Conservation (phyloP, 2,797 vertebrate species). For the Sarcoramphus papa region DNA sequence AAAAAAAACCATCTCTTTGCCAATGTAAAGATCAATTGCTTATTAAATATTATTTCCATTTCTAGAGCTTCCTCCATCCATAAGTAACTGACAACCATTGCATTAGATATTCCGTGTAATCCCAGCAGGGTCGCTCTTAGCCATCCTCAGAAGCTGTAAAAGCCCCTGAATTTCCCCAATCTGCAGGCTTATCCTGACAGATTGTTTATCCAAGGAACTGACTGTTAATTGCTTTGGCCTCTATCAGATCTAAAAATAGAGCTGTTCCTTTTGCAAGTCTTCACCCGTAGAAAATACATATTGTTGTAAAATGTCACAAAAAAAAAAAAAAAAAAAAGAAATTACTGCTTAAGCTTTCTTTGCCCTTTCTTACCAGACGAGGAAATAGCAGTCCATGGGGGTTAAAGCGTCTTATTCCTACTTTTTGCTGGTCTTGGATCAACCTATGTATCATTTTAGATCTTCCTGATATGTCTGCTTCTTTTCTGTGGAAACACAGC, state of each 20-base stretch:
- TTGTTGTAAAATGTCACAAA: background rate
- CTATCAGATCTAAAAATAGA: background rate
- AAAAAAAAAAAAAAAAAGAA: background rate
- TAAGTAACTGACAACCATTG: background rate
- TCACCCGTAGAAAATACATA: background rate
- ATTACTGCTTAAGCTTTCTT: background rate
- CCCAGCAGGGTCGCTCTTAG: background rate
- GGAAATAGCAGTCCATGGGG: background rate
- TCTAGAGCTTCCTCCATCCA: background rate
- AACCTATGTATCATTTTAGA: background rate
- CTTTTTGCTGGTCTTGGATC: background rate
- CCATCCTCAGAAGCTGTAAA: background rate
- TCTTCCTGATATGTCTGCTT: background rate
- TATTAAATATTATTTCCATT: background rate
- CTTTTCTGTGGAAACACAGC: background rate
- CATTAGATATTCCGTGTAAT: background rate
- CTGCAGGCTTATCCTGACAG: background rate
- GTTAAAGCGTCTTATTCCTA: background rate
- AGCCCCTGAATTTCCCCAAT: background rate
- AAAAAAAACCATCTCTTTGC: background rate
- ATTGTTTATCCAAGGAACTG: background rate
- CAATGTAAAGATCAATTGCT: background rate
- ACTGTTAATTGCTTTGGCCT: background rate
- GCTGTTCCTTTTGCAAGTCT: background rate
- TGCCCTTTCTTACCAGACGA: background rate